Evolutionary conservation across 2,888 invertebrate species (phyloP).

Genomic region (Rhodophaea formosa): DNA sequence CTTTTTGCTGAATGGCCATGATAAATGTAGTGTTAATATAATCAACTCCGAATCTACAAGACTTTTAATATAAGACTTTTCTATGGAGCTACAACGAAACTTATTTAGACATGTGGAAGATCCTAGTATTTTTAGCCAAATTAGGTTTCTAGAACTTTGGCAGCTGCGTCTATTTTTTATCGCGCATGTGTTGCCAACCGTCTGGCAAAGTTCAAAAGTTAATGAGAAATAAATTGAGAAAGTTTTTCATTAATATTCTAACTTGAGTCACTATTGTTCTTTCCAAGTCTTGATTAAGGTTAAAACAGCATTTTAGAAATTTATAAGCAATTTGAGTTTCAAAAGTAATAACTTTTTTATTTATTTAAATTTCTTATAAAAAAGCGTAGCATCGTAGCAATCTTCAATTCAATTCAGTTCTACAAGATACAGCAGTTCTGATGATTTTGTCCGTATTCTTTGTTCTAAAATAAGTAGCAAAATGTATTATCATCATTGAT

Average conservation of each 20-base stretch:
- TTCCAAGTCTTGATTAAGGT: conserved; percentile 15
- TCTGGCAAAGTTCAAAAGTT: background rate
- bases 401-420: no score
- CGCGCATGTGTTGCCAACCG: background rate
- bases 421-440: no score
- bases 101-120: background rate
- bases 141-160: background rate
- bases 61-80: background rate
- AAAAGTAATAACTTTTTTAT: conserved; percentile 35
- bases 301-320: conserved; percentile 18
- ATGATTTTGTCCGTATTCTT: no score
- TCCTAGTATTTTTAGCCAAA: background rate
- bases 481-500: no score
- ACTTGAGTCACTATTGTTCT: conserved; percentile 15
- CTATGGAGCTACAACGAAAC: background rate
- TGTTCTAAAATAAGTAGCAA: no score
- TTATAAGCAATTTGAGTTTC: conserved; percentile 27
- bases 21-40: no score
- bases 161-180: background rate
- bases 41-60: background rate
- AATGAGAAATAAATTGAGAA: conserved; percentile 9
- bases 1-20: no score
- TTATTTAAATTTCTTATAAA: conserved; percentile 11
- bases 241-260: conserved; percentile 17
- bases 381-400: no score